Percentiles rank a stretch among this genome's conserved stretches.
These are phyloP conservation scores for Zaprionus davidi DNA, from an alignment of 1,140 invertebrate species.

Conservation along the genomic window DNA sequence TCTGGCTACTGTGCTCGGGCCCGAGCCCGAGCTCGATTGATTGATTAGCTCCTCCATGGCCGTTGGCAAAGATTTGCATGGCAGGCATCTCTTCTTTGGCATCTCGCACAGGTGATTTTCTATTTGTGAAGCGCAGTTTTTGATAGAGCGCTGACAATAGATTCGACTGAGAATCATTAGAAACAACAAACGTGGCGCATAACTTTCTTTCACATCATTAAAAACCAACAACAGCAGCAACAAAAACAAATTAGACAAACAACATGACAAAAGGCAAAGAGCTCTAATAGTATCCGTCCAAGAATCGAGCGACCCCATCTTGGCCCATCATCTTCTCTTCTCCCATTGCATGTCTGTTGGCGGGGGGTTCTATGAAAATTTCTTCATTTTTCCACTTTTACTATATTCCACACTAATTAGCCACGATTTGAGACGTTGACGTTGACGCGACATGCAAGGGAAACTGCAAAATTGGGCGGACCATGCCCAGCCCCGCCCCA, in stretches of 20 bases:
- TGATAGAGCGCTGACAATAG: conserved; percentile 49
- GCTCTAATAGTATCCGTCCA: conserved; percentile 46
- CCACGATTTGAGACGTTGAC: conserved; percentile 45
- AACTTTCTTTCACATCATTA: conserved; percentile 65
- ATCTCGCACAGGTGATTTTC: conserved; percentile 16
- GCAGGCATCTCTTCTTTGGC: conserved; percentile 24
- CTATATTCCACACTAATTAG: conserved; percentile 54
- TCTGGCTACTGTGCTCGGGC: conserved; percentile 17
- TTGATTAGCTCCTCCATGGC: conserved; percentile 48
- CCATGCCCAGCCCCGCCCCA: conserved; percentile 35
- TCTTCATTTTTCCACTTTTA: conserved; percentile 58
- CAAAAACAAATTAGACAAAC: conserved; percentile 52
- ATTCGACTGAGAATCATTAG: conserved; percentile 47
- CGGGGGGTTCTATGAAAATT: conserved; percentile 46
- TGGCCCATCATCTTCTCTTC: background rate
- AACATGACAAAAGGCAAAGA: conserved; percentile 43
- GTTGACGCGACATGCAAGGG: conserved; percentile 53
- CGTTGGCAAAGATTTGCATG: conserved; percentile 54
- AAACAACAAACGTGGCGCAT: conserved; percentile 18
- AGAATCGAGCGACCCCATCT: conserved; percentile 35
- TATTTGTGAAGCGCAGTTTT: conserved; percentile 21
- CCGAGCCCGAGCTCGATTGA: conserved; percentile 32
- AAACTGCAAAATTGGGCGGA: conserved; percentile 48
- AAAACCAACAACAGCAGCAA: conserved; percentile 30
- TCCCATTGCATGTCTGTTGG: conserved; percentile 30